A percentile compares a stretch with the other conserved stretches of the same genome.
These are phyloP conservation scores for Cantharis nigra DNA, from an alignment of 2,888 invertebrate genomes.

Conservation along the genomic window DNA sequence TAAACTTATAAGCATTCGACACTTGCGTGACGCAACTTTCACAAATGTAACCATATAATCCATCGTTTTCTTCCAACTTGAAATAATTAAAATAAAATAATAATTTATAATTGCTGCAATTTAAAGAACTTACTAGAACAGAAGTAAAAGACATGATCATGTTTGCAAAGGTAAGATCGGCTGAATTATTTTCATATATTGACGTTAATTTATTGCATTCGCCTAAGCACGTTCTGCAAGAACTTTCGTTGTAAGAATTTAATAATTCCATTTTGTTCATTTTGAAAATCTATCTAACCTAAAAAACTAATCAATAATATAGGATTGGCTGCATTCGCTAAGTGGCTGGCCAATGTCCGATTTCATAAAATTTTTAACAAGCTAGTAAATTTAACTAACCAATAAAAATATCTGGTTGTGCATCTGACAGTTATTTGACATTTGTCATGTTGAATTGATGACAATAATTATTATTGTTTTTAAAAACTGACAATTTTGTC, in stretches of 20 bases:
- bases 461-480: neutral
- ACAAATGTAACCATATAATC: conserved; percentile 32
- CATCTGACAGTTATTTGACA: neutral
- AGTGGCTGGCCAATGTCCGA: neutral
- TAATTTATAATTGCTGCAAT: neutral
- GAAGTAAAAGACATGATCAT: conserved; percentile 32
- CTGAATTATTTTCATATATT: conserved; percentile 18
- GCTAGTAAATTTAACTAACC: too few species aligned
- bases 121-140: conserved; percentile 17
- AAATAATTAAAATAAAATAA: neutral
- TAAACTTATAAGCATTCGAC: conserved; percentile 32
- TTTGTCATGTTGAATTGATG: too few species aligned
- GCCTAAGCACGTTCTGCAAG: conserved; percentile 32
- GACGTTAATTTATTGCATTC: conserved; percentile 23
- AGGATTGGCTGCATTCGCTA: neutral
- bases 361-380: too few species aligned
- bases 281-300: neutral
- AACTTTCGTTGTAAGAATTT: conserved; percentile 1
- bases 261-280: conserved; percentile 9
- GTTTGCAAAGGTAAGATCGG: conserved; percentile 19
- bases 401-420: too few species aligned
- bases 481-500: neutral
- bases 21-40: conserved; percentile 27
- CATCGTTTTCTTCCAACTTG: conserved; percentile 27
- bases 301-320: neutral